These are phyloP conservation scores for Phataginus tricuspis DNA, from an alignment of 2,797 vertebrate species.

Conservation along the genomic window DNA sequence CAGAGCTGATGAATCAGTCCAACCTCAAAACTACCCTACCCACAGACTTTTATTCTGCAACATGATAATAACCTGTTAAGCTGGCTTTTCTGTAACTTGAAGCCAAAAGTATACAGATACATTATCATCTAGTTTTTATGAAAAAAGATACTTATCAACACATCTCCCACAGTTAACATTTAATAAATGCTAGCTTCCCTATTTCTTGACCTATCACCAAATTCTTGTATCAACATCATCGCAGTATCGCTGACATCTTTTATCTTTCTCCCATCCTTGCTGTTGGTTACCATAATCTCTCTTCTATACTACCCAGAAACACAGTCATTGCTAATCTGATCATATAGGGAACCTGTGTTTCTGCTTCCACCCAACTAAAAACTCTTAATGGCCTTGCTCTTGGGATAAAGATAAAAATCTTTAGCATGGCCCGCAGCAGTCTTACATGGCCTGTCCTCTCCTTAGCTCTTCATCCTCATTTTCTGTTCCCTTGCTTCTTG, in stretches of 20 bases:
- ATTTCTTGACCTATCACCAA: background rate
- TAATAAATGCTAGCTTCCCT: background rate
- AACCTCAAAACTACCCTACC: background rate
- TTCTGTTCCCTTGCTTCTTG: background rate
- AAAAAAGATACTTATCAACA: background rate
- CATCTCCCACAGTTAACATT: background rate
- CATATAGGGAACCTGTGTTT: background rate
- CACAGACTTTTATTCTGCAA: background rate
- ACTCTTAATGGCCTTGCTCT: background rate
- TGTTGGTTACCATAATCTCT: background rate
- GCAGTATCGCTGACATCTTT: background rate
- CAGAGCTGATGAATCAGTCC: background rate
- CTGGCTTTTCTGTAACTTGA: background rate
- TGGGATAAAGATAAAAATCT: background rate
- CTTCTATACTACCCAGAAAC: background rate
- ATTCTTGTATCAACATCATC: background rate
- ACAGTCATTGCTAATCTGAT: background rate
- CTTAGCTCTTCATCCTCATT: background rate
- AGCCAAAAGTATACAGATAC: background rate
- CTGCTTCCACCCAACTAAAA: background rate
- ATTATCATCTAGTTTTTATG: background rate
- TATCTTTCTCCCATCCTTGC: background rate
- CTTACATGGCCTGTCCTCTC: background rate
- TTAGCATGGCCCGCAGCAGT: background rate
- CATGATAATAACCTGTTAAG: no score